Base-by-base conservation (phyloP, 2,888 invertebrate species). In the Eilema depressum region DNA sequence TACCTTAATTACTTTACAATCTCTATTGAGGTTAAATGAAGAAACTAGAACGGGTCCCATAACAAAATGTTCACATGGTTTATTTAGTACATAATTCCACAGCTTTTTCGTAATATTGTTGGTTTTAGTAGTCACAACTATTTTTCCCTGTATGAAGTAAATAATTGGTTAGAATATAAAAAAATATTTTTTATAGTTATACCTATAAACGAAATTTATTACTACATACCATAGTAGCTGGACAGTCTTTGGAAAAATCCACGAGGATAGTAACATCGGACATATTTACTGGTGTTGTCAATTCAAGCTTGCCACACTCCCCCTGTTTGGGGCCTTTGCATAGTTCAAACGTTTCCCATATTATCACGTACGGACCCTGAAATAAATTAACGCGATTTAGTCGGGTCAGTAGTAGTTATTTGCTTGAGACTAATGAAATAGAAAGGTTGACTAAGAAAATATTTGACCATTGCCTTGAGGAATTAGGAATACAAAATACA, bases 21-120 rank as follows among this genome's bases (percentile, higher is more conserved):
- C 85, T 64, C 82, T 88, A 20, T 89, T 89, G 53, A 93, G 74
- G 79, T 93, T 92, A 74, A 93, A 92, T 8, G 90, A 78, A 5
- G 88, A 89, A 20, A 80, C 75, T 12, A 94, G 77, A 76, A 93
- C 74, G 20, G 93, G 92, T 0, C 94, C 93, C 76, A 93, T 74
- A 61, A 93, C 92, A 76, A 94, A 95, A 83, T 94, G 94, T 80
- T 93, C 91, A 75, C 94, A 94, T 0, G 94, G 94, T 60, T 89
- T 90, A 68, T 89, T 89, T 66, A 92, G 60, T 30, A 87, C 81
- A 77, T 94, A 91, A 79, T 92, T 92, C 86, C 87, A 92, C 61
- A 94, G 79, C 76, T 88, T 91, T 76, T 89, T 92, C 68, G 86
- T 88, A 53, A 79, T 76, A 68, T 88, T 91, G 67, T 89, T 90